Evolutionary conservation across 1,140 invertebrate species (phyloP).

Genomic region (Drosophila ambigua): DNA sequence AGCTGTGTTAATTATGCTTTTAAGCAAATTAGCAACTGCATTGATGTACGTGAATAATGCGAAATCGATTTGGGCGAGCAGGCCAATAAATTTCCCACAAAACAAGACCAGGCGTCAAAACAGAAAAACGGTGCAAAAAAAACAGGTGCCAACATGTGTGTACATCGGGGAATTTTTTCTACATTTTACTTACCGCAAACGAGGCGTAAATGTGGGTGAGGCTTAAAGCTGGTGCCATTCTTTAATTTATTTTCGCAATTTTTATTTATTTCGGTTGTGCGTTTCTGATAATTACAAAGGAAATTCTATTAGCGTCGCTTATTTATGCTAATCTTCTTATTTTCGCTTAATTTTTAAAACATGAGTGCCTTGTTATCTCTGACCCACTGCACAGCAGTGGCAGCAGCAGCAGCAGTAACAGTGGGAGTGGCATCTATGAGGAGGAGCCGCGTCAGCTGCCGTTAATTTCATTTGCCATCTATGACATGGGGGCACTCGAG

Average conservation of each 20-base stretch:
- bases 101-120: constrained; percentile 52
- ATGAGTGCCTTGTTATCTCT: constrained; percentile 69
- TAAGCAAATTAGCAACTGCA: constrained; percentile 79
- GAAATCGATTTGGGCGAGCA: constrained; percentile 67
- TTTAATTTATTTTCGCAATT: constrained; percentile 49
- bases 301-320: constrained; percentile 75
- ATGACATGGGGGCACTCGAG: constrained; percentile 35
- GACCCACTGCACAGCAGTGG: constrained; percentile 9
- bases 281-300: constrained; percentile 72
- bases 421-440: too few species aligned
- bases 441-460: constrained; percentile 26
- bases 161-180: constrained; percentile 8
- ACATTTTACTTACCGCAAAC: not conserved
- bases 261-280: constrained; percentile 19
- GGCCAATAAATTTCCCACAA: constrained; percentile 68
- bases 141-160: constrained; percentile 46
- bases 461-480: constrained; percentile 74
- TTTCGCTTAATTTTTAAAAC: constrained; percentile 68
- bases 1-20: constrained; percentile 75
- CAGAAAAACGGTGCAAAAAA: constrained; percentile 12
- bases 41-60: constrained; percentile 66
- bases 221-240: constrained; percentile 30
- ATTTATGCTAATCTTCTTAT: constrained; percentile 78
- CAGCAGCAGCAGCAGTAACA: not conserved
- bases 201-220: not conserved